These are phyloP conservation scores for Ariolimax columbianus DNA, from an alignment of 2,888 invertebrate species.

Conservation along the genomic window DNA sequence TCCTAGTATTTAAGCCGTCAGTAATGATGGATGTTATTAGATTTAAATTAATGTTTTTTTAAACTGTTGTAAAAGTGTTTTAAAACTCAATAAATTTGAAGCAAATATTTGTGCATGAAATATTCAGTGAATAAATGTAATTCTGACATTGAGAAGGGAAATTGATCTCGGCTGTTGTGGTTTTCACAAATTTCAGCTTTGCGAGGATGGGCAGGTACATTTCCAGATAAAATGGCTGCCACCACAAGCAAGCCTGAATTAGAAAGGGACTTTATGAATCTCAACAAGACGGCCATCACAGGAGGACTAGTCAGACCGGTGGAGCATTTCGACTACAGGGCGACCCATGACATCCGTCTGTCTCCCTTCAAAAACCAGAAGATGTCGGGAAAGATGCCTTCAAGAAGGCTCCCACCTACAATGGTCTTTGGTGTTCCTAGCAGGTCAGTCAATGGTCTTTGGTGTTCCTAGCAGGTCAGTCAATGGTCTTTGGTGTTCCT, in stretches of 20 bases:
- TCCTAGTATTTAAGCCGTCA: too few relatives aligned
- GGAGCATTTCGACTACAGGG: constrained; percentile 74
- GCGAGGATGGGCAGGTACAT: constrained; percentile 67
- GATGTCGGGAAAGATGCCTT: constrained; percentile 59
- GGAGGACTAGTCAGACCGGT: constrained; percentile 74
- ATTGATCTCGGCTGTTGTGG: too few relatives aligned
- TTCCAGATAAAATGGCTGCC: constrained; percentile 61
- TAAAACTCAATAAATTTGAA: too few relatives aligned
- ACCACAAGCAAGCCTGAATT: constrained; percentile 56
- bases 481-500: too few relatives aligned
- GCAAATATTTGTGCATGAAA: too few relatives aligned
- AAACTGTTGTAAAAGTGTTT: too few relatives aligned
- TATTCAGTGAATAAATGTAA: too few relatives aligned
- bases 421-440: constrained; percentile 76
- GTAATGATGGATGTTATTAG: too few relatives aligned
- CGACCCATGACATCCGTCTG: constrained; percentile 74
- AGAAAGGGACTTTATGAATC: constrained; percentile 74
- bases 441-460: not conserved
- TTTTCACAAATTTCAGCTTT: constrained; percentile 67
- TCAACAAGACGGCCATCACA: constrained; percentile 74
- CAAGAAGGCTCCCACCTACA: constrained; percentile 70
- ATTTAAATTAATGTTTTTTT: too few relatives aligned
- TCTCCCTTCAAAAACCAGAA: constrained; percentile 65
- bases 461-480: too few relatives aligned
- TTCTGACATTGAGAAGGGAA: too few relatives aligned